phyloP scores from a whole-genome alignment of 2,888 invertebrate species.

The Erebia ligea region DNA sequence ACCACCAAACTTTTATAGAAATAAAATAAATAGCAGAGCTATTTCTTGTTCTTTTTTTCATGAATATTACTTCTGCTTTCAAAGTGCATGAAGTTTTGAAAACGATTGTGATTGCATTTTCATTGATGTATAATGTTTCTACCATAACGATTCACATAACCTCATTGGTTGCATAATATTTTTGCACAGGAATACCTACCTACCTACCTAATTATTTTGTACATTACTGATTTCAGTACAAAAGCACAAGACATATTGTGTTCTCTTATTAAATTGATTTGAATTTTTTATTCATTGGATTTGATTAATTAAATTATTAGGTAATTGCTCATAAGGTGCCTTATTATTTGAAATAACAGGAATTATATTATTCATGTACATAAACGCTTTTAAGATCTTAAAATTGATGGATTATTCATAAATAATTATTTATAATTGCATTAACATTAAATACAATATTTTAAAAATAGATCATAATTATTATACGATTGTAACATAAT shows the following conservation, averaged over 20 bases:
- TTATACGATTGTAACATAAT: slow-evolving; percentile 36
- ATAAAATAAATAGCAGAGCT: too few species aligned
- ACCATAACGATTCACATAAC: background rate
- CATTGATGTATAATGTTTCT: background rate
- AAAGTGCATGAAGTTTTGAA: background rate
- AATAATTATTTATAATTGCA: slow-evolving; percentile 37
- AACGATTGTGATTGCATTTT: background rate
- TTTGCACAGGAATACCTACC: background rate
- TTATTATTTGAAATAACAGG: slow-evolving; percentile 52
- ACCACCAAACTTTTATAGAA: background rate
- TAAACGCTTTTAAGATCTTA: slow-evolving; percentile 26
- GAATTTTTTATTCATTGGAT: slow-evolving; percentile 36
- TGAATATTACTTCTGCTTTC: background rate
- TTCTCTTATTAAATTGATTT: slow-evolving; percentile 32
- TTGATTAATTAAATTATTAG: slow-evolving; percentile 49
- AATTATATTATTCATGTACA: slow-evolving; percentile 40
- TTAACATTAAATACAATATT: slow-evolving; percentile 34
- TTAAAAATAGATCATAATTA: slow-evolving; percentile 36
- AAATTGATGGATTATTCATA: slow-evolving; percentile 39
- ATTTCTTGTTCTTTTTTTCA: background rate
- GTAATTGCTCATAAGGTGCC: slow-evolving; percentile 63
- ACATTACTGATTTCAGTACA: slow-evolving; percentile 63
- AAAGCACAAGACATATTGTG: slow-evolving; percentile 54
- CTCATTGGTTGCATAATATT: background rate
- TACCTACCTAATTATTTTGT: slow-evolving; percentile 38